These are phyloP conservation scores for Choristoneura fumiferana DNA, from an alignment of 1,140 invertebrate species.

Conservation along the genomic window DNA sequence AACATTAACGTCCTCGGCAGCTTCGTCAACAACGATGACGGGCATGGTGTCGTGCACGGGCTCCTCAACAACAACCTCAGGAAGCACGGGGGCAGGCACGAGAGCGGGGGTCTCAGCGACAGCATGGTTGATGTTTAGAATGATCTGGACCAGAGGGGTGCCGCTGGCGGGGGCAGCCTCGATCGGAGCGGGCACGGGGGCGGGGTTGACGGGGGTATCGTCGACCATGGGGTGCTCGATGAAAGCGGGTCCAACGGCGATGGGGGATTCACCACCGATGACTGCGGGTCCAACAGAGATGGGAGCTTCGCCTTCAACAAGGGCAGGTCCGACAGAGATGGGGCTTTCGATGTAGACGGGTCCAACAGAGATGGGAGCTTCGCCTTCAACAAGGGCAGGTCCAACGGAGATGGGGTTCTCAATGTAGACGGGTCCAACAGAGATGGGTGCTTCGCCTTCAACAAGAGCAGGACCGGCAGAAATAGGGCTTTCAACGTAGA, in stretches of 20 bases:
- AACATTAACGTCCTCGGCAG: background rate
- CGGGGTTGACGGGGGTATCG: background rate
- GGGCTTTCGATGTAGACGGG: background rate
- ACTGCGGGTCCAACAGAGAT: slow-evolving; percentile 8
- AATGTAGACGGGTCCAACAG: background rate
- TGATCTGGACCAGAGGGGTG: slow-evolving; percentile 31
- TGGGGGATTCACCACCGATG: background rate
- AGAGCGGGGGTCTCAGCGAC: slow-evolving; percentile 6
- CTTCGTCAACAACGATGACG: too few relatives aligned
- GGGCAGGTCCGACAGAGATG: background rate
- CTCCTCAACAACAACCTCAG: slow-evolving; percentile 2
- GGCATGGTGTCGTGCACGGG: slow-evolving; percentile 18
- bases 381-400: background rate
- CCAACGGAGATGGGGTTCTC: background rate
- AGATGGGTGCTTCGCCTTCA: too few relatives aligned
- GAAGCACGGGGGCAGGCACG: slow-evolving; percentile 10
- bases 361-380: too few relatives aligned
- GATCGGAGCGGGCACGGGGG: background rate
- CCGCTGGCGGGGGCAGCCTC: background rate
- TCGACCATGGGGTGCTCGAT: background rate
- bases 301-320: too few relatives aligned
- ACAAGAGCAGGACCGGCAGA: too few relatives aligned
- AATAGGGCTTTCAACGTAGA: too few relatives aligned
- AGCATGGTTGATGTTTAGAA: slow-evolving; percentile 30
- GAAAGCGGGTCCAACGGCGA: background rate